Evolutionary conservation across 2,797 vertebrate species (phyloP), one percentile per base, ranked within the genome.

Genomic region (Allobates femoralis): DNA sequence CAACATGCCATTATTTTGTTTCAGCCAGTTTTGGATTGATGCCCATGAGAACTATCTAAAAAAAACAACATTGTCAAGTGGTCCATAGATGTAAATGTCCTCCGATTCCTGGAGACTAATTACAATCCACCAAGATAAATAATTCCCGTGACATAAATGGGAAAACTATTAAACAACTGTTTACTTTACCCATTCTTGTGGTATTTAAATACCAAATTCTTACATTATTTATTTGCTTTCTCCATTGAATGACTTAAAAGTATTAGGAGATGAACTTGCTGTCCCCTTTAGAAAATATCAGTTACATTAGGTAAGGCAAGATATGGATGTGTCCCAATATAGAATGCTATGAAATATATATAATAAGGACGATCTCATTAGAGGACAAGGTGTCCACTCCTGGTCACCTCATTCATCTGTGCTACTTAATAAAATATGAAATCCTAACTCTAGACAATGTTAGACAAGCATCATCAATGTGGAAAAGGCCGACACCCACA

Each of bases 1-100:
- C 34, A 79, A 79, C 77, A 60, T 79, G 77, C 56, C 56, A 79
- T 62, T 79, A 79, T 79, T 79, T 79, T 41, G 77, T 60, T 79
- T 79, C 34, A 41, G 77, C 60, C 55, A 62, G 56, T 60, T 79
- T 79, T 79, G 77, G 77, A 79, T 60, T 41, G 56, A 62, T n/a
- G 77, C 77, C 77, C 77, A 79, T 79, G 77, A 79, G 77, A 79
- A 79, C 77, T 79, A 79, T 62, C 21, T 34, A 37, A 77, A 77
- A 77, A 46, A 46, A 10, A 74, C 23, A 74, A 58, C 32, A 78
- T n/a, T 78, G 34, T 62, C 77, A 62, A 78, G 55, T 79, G 56
- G 23, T 58, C 76, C 77, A 23, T 78, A 78, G 75, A 32, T 78
- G 21, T 34, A 78, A 78, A 56, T 6, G 56, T 62, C 56, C 23